These are phyloP conservation scores for Rhagoletis pomonella DNA, from an alignment of 1,140 invertebrate genomes.

Conservation along the genomic window DNA sequence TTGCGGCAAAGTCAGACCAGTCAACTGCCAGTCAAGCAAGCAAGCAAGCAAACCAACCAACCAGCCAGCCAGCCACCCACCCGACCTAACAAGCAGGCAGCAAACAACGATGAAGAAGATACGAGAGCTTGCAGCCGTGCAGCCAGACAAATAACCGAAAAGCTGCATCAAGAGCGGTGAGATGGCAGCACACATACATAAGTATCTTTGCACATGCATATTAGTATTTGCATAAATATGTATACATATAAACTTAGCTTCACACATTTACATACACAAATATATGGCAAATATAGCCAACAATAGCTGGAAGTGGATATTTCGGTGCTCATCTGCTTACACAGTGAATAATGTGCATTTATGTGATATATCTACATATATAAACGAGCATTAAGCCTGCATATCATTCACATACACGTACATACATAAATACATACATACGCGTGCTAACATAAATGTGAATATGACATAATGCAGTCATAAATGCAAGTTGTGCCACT, in stretches of 20 bases:
- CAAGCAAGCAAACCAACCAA: not conserved
- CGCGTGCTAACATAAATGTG: not conserved
- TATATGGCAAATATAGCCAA: not conserved
- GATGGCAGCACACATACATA: not conserved
- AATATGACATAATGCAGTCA: conserved; percentile 12
- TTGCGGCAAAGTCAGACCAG: not conserved
- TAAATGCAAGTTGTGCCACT: conserved; percentile 30
- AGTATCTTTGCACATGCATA: not conserved
- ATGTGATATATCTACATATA: not conserved
- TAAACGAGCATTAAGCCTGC: not conserved
- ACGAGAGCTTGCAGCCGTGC: not conserved
- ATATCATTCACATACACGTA: not conserved
- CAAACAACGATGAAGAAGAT: not conserved
- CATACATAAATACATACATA: not conserved
- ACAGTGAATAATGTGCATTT: conserved; percentile 33
- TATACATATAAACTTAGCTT: not conserved
- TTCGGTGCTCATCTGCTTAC: not conserved
- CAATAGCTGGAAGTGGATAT: not conserved
- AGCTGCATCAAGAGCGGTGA: not conserved
- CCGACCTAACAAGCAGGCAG: too few species aligned
- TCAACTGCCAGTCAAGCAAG: not conserved
- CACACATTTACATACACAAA: not conserved
- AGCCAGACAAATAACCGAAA: conserved; percentile 15
- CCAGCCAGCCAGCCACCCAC: too few species aligned
- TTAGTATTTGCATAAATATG: not conserved